These are phyloP conservation scores for Sinocyclocheilus anshuiensis DNA, from an alignment of 2,113 vertebrate species.

Conservation along the genomic window DNA sequence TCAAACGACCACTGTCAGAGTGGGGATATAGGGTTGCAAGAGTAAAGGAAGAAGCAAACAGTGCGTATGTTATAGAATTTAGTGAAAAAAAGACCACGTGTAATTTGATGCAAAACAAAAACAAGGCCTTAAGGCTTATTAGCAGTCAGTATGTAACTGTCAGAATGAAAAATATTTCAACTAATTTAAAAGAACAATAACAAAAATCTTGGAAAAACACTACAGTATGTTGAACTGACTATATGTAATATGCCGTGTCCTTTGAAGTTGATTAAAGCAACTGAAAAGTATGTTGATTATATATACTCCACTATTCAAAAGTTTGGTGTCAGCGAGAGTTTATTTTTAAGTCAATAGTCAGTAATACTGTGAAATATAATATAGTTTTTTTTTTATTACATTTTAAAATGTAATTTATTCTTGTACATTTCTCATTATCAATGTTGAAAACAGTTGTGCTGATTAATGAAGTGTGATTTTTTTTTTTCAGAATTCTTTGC, in stretches of 20 bases:
- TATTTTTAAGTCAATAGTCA: too few relatives aligned
- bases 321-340: too few relatives aligned
- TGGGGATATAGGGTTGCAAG: conserved; percentile 19
- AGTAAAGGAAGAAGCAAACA: conserved; percentile 10
- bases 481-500: too few relatives aligned
- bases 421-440: too few relatives aligned
- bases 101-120: conserved; percentile 1
- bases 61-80: background rate
- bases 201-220: background rate
- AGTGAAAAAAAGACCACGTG: background rate
- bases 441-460: too few relatives aligned
- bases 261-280: background rate
- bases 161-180: background rate
- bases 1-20: background rate
- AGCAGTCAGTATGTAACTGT: background rate
- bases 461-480: too few relatives aligned
- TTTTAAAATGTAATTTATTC: too few relatives aligned
- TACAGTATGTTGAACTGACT: background rate
- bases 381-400: too few relatives aligned
- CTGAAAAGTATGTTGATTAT: background rate
- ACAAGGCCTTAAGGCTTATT: background rate
- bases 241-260: background rate
- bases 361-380: too few relatives aligned
- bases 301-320: too few relatives aligned
- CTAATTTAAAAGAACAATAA: background rate